Evolutionary conservation across 2,113 vertebrate genomes (phyloP).

Genomic region (Cervus canadensis): DNA sequence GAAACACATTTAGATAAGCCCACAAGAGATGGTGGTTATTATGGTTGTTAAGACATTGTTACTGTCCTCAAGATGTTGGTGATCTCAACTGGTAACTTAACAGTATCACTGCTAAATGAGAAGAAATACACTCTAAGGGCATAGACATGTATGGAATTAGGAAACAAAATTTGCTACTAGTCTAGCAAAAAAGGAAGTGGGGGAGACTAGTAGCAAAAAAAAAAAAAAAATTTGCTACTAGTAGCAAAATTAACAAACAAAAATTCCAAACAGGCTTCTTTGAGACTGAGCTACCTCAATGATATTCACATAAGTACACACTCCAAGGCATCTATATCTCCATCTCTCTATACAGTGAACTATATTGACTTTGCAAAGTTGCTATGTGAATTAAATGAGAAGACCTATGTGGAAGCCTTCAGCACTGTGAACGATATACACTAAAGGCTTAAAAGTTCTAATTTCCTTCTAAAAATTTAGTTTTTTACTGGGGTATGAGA

Average conservation of each 20-base stretch:
- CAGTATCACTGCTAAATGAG: neutral
- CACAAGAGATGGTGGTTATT: neutral
- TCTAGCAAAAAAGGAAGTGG: no score
- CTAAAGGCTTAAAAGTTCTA: neutral
- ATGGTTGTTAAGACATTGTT: neutral
- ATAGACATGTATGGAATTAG: neutral
- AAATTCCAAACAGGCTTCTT: neutral
- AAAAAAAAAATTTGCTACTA: no score
- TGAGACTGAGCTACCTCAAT: neutral
- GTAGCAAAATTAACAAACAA: neutral
- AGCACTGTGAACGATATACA: neutral
- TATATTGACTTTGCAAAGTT: neutral
- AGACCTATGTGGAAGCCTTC: neutral
- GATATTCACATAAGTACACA: neutral
- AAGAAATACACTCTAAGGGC: neutral
- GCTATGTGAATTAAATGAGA: neutral
- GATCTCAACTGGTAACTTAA: neutral
- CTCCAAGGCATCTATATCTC: neutral
- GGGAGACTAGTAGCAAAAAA: no score
- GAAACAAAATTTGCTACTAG: neutral
- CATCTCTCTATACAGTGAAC: neutral
- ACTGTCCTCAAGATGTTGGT: neutral
- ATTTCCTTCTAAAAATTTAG: neutral
- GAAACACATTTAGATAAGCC: neutral
- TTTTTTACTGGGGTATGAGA: neutral